phyloP scores from a whole-genome alignment of 2,113 vertebrate species.

The Nesogale talazaci region DNA sequence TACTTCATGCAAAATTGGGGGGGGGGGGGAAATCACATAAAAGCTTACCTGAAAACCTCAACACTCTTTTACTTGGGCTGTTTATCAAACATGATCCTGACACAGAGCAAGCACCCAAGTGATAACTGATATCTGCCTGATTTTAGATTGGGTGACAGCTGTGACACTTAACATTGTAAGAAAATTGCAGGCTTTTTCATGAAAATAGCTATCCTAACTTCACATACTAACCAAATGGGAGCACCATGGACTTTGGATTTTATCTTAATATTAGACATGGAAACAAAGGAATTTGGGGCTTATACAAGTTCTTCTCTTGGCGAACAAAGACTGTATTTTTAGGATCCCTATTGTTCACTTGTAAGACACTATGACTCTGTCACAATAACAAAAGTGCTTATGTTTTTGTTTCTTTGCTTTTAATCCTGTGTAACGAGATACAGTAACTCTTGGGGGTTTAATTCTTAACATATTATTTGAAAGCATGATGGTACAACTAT shows the following conservation, averaged over 20 bases:
- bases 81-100: background rate
- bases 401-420: background rate
- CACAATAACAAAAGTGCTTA: background rate
- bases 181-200: conserved; percentile 2
- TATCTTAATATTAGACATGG: background rate
- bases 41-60: conserved; percentile 18
- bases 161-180: background rate
- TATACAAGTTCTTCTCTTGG: background rate
- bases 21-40: background rate
- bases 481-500: conserved; percentile 30
- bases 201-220: background rate
- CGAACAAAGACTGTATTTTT: background rate
- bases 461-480: background rate
- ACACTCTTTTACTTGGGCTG: background rate
- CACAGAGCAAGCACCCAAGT: background rate
- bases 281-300: background rate
- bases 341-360: background rate
- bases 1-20: background rate
- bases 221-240: background rate
- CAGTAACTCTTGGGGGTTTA: background rate
- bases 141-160: background rate
- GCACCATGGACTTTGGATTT: background rate
- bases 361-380: background rate
- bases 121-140: background rate
- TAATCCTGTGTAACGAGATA: background rate